Evolutionary conservation across 2,113 vertebrate genomes (phyloP).

Genomic region (Lasiurus cinereus): DNA sequence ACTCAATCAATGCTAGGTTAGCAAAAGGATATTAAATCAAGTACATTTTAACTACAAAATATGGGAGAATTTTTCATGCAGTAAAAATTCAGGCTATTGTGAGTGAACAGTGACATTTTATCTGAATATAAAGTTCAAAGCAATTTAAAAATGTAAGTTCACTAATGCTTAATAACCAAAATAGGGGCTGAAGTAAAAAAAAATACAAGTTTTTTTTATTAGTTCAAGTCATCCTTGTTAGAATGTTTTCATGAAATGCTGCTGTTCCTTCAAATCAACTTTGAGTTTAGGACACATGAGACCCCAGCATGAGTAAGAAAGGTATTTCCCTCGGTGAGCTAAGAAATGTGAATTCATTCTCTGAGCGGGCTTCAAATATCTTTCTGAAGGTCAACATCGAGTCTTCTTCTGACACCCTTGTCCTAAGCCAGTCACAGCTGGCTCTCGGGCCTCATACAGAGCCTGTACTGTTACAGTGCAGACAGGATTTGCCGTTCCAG

Average conservation of each 20-base stretch:
- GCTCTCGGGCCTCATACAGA: neutral
- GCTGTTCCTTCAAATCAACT: neutral
- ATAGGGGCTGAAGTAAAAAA: neutral
- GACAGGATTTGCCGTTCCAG: too few relatives aligned
- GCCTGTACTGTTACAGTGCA: neutral
- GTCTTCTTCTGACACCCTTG: neutral
- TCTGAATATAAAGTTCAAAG: neutral
- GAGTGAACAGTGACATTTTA: neutral
- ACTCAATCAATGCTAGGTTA: neutral
- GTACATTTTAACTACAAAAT: neutral
- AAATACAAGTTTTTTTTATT: too few relatives aligned
- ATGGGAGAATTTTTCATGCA: neutral
- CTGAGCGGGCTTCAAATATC: neutral
- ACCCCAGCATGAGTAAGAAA: neutral
- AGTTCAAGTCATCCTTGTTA: neutral
- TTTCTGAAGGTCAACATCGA: neutral
- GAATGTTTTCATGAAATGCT: neutral
- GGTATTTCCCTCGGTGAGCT: neutral
- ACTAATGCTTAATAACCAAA: neutral
- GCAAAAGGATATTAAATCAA: conserved; percentile 26
- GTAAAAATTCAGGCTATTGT: neutral
- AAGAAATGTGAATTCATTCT: conserved; percentile 4
- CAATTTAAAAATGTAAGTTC: neutral
- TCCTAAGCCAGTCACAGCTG: neutral
- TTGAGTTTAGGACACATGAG: neutral